Percentiles rank a stretch among this genome's conserved stretches.
Conservation (phyloP, 2,113 vertebrate genomes). For the Chloropsis hardwickii region DNA sequence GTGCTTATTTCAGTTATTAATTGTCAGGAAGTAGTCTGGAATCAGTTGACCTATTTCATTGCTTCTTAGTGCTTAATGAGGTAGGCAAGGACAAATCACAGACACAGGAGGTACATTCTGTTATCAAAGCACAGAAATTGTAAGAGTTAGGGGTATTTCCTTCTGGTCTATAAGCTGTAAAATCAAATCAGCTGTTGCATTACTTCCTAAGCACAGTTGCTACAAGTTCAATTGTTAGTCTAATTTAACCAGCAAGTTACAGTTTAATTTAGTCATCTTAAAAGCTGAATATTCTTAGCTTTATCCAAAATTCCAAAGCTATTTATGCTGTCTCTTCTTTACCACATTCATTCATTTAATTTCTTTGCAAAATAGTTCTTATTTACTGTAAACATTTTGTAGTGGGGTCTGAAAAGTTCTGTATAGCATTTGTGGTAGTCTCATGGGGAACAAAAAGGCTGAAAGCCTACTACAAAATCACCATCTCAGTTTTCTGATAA, state of each 20-base stretch:
- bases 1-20: neutral
- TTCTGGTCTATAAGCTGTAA: neutral
- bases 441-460: neutral
- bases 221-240: neutral
- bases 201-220: neutral
- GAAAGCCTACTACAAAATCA: neutral
- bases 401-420: neutral
- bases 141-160: neutral
- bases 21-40: neutral
- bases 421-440: neutral
- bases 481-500: neutral
- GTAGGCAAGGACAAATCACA: neutral
- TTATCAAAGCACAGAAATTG: neutral
- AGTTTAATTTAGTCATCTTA: neutral
- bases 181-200: neutral
- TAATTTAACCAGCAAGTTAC: neutral
- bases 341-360: rapidly evolving
- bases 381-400: neutral
- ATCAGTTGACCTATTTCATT: neutral
- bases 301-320: neutral
- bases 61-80: neutral
- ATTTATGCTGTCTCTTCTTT: neutral
- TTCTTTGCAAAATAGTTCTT: neutral
- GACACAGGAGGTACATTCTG: neutral
- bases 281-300: neutral